These are phyloP conservation scores for Syngnathus scovelli DNA, from an alignment of 2,113 vertebrate species.

Conservation along the genomic window DNA sequence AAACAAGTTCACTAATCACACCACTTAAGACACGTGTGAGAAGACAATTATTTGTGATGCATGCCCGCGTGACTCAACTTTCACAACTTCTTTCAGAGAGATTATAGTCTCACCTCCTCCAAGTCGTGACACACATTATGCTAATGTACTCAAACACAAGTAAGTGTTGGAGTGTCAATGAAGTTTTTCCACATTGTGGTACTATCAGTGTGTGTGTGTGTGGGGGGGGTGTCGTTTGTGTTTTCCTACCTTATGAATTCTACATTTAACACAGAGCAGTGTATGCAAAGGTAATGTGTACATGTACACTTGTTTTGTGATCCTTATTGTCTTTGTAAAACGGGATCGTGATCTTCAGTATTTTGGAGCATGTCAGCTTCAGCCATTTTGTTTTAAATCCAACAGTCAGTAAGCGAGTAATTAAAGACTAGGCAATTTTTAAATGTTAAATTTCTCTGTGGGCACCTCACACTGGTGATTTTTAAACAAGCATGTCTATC, in stretches of 20 bases:
- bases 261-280: not conserved
- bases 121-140: slow-evolving; percentile 14
- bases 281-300: not conserved
- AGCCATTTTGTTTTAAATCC: too few species aligned
- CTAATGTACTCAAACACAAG: slow-evolving; percentile 26
- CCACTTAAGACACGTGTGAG: slow-evolving; percentile 45
- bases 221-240: not conserved
- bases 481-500: too few species aligned
- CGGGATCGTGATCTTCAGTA: too few species aligned
- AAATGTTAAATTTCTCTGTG: too few species aligned
- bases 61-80: slow-evolving; percentile 28
- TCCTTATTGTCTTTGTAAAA: not conserved
- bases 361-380: too few species aligned
- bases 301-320: not conserved
- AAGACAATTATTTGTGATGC: slow-evolving; percentile 23
- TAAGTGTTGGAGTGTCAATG: not conserved
- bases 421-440: too few species aligned
- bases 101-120: slow-evolving; percentile 25
- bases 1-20: slow-evolving; percentile 47
- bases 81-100: slow-evolving; percentile 26
- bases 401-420: too few species aligned
- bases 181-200: not conserved
- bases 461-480: too few species aligned
- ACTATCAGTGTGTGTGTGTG: not conserved
- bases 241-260: not conserved